phyloP scores from a whole-genome alignment of 1,140 invertebrate species.

The Diabrotica virgifera region DNA sequence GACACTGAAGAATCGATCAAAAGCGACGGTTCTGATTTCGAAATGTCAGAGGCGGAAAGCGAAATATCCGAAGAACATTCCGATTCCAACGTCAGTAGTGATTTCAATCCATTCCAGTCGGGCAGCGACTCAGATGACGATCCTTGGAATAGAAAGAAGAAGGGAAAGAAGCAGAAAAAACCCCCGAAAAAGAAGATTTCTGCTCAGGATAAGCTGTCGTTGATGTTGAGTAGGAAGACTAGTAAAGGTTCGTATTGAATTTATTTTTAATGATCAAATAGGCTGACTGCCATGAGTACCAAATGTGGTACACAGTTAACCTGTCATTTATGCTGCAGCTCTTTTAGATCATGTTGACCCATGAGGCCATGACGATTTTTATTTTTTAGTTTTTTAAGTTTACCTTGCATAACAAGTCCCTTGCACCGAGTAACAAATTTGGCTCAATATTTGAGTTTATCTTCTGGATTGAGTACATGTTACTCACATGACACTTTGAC shows the following conservation, averaged over 20 bases:
- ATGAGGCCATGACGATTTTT: too few species aligned
- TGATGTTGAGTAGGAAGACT: constrained; percentile 60
- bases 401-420: too few species aligned
- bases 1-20: constrained; percentile 58
- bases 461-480: too few species aligned
- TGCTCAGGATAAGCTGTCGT: constrained; percentile 75
- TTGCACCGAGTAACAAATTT: too few species aligned
- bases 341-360: too few species aligned
- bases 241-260: constrained; percentile 22
- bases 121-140: constrained; percentile 82
- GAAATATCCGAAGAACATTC: constrained; percentile 61
- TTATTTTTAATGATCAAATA: too few species aligned
- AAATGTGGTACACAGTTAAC: too few species aligned
- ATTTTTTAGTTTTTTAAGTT: too few species aligned
- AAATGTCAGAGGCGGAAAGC: constrained; percentile 57
- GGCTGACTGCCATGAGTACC: too few species aligned
- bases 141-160: constrained; percentile 79
- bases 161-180: constrained; percentile 66
- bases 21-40: constrained; percentile 60
- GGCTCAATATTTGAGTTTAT: too few species aligned
- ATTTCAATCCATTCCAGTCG: constrained; percentile 85
- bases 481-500: too few species aligned
- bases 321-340: too few species aligned
- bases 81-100: constrained; percentile 68
- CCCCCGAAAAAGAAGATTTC: constrained; percentile 63